These are phyloP conservation scores for Hofmannophila pseudospretella DNA, from an alignment of 2,888 invertebrate genomes.

Conservation along the genomic window DNA sequence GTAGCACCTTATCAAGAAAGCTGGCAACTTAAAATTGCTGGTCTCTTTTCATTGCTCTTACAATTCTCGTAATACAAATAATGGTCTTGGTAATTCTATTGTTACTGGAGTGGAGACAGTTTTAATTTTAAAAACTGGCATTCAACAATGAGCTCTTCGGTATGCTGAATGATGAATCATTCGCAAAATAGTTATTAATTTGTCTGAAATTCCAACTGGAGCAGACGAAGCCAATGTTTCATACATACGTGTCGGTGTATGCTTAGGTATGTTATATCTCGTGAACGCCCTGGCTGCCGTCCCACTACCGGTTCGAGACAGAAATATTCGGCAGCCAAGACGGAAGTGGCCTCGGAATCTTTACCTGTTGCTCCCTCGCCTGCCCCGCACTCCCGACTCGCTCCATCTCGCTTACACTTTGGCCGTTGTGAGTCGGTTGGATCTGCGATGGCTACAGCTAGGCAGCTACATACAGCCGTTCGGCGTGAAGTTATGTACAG, in stretches of 20 bases:
- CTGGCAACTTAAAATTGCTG: no score
- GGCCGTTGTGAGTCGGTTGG: constrained; percentile 29
- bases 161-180: constrained; percentile 5
- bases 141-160: no score
- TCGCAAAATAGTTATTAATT: not conserved
- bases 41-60: no score
- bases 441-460: constrained; percentile 10
- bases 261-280: constrained; percentile 37
- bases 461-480: constrained; percentile 47
- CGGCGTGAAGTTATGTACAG: constrained; percentile 59
- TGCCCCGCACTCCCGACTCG: constrained; percentile 53
- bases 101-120: no score
- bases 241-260: constrained; percentile 1
- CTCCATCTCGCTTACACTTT: constrained; percentile 49
- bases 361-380: constrained; percentile 78
- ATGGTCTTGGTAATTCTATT: no score
- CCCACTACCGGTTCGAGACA: constrained; percentile 78
- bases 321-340: constrained; percentile 78
- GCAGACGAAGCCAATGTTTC: constrained; percentile 16
- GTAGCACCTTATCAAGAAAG: no score
- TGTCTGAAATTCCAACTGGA: constrained; percentile 13
- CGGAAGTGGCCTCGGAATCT: constrained; percentile 79
- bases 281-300: constrained; percentile 67
- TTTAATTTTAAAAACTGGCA: no score
- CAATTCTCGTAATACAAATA: no score